Conservation (phyloP, 1,140 invertebrate species). For the Pogonognathellus flavescens region DNA sequence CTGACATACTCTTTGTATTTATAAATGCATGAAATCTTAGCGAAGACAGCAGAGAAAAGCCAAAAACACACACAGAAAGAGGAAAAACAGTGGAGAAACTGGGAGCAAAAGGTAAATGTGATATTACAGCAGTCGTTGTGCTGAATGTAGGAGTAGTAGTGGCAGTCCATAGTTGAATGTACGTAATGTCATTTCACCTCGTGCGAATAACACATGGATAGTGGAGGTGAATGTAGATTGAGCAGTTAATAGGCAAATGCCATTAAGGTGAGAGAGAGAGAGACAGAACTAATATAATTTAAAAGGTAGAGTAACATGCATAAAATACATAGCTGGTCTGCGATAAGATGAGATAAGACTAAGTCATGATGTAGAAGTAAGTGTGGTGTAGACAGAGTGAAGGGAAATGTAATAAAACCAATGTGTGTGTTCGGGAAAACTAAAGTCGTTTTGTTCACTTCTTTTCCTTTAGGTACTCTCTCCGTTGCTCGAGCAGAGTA, state of each 20-base stretch:
- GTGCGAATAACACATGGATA: not conserved
- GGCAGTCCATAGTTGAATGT: not conserved
- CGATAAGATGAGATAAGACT: not conserved
- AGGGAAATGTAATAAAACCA: slow-evolving; percentile 12
- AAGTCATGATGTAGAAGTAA: not conserved
- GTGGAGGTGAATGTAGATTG: slow-evolving; percentile 18
- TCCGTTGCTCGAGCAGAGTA: not conserved
- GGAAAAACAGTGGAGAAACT: not conserved
- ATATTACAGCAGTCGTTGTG: not conserved
- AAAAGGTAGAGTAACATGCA: not conserved
- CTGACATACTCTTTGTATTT: slow-evolving; percentile 2
- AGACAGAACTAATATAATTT: not conserved
- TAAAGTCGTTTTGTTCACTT: not conserved
- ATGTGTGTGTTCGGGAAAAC: not conserved
- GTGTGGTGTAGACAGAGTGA: not conserved
- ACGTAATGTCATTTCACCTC: no score
- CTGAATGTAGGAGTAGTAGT: not conserved
- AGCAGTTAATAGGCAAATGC: slow-evolving; percentile 28
- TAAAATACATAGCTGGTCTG: not conserved
- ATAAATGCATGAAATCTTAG: slow-evolving; percentile 10
- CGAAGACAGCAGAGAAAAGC: not conserved
- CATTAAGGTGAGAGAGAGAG: not conserved
- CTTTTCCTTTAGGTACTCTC: not conserved
- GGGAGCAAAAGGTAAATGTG: not conserved
- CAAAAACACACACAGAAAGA: not conserved